Evolutionary conservation across 2,888 invertebrate species (phyloP), one percentile per base, ranked within the genome.

Genomic region (Hololepta plana): DNA sequence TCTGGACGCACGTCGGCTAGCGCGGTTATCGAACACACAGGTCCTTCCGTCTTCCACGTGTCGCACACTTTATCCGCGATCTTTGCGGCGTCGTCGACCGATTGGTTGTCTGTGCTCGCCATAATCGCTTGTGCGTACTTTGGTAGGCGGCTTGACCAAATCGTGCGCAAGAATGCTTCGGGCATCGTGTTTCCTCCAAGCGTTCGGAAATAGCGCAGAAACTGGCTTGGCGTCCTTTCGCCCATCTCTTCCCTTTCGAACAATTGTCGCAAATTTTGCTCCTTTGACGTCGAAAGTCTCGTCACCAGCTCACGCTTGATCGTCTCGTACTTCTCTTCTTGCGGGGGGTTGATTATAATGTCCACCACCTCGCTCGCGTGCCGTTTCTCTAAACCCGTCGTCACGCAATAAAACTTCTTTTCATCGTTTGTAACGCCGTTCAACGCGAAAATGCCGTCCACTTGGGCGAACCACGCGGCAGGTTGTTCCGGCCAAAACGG

Each of bases 221-320:
- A 34, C 14, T 30, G 30, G 2, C 32, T 33, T 2, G 34, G 34
- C 14, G 24, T 32, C 9, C 32, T 24, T 15, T 35, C 34, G 3
- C 32, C 29, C 3, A 35, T 15, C 10, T 29, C 32, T 19, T 35
- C 34, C 8, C 20, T 23, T 12, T 27, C 29, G 4, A 32, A 14
- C 3, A 34, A 22, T 7, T 23, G 32, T 8, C 17, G 11, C 1
- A 13, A 15, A 12, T 24, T 7, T 12, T 32, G 17, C 17, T 32
- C 30, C 12, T 28, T 21, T 7, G 20, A 12, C 4, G 27, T 7
- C n/a, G 19, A 16, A 7, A 28, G 26, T 2, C 17, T 27, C 39
- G 35, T 24, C 2, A 45, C 38, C 3, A 47, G 29, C 21, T 40
- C 39, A 1, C 17, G 13, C 27, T 45, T 45, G 1, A 47, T 11